Base-by-base conservation (phyloP, 2,888 invertebrate genomes). In the Eucriotettix oculatus region DNA sequence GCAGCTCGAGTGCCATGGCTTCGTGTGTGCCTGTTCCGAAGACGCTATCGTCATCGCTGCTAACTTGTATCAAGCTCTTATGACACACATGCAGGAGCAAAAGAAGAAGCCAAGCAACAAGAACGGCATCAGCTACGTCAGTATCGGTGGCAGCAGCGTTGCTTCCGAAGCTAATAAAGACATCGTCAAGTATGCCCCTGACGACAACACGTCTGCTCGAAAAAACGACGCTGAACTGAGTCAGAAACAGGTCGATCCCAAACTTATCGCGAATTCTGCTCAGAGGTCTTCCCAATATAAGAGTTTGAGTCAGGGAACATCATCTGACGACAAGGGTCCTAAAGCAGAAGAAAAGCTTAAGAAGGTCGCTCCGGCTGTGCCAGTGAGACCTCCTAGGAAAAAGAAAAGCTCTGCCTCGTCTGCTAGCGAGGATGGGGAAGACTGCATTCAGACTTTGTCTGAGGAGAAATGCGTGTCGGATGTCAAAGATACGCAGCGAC, bases 11-110 rank as follows among this genome's bases (percentile, higher is more conserved):
- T 93, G 92, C 73, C 93, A 93, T 76, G 92, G 88, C 55, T 93
- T 92, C 74, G 87, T 90, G 67, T 93, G 92, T 74, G 86, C 86
- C 73, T 86, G 86, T 68, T 86, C 90, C 43, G 91, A 92, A 75
- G 92, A 93, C 73, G 92, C 93, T 64, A 87, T 93, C 52, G 90
- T 91, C 0, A 89, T 93, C 67, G 93, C 93, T 14, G 92, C 92
- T 56, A 92, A 91, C 64, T 78, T 93, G 66, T 93, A 93, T 75
- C 88, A 91, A 74, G 90, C 90, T 44, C 77, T 93, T 60, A 86
- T 92, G 77, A 84, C 88, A 62, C 87, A 87, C 69, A 86, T 88
- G 78, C 84, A 83, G 16, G 48, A 54, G 43, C 53, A 58, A 10
- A 53, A 54, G 10, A 56, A 57, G 16, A 17, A 48, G 16, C 63